Evolutionary conservation across 1,140 invertebrate species (phyloP).

Genomic region (Pseudomyrmex cubaensis): DNA sequence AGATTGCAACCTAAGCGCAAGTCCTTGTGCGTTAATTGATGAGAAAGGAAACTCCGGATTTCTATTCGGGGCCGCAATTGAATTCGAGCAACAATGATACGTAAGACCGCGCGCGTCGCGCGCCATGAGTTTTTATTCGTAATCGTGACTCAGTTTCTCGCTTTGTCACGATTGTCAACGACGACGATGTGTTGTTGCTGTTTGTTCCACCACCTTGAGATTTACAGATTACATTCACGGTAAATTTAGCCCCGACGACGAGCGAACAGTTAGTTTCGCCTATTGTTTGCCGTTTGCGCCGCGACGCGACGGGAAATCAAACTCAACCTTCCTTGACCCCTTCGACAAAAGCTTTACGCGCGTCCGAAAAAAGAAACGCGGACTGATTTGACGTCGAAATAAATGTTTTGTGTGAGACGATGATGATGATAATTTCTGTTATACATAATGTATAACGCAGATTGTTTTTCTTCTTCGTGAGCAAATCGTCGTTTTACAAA

Average conservation of each 20-base stretch:
- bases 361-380: background rate
- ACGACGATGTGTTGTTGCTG: background rate
- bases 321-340: constrained; percentile 21
- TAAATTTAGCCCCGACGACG: constrained; percentile 22
- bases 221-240: constrained; percentile 48
- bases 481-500: too few relatives aligned
- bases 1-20: too few relatives aligned
- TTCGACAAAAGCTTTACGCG: constrained; percentile 11
- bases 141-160: constrained; percentile 45
- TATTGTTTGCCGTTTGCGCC: constrained; percentile 17
- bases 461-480: too few relatives aligned
- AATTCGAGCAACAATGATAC: constrained; percentile 51
- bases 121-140: background rate
- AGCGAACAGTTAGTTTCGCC: background rate
- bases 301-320: background rate
- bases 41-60: background rate
- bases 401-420: too few relatives aligned
- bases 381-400: background rate
- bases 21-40: constrained; percentile 32
- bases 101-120: constrained; percentile 21
- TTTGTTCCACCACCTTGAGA: constrained; percentile 2
- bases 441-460: too few relatives aligned
- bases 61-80: constrained; percentile 7
- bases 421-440: background rate
- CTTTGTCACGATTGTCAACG: constrained; percentile 37